Conservation (phyloP, 1,140 invertebrate genomes). For the Centruroides sculpturatus region DNA sequence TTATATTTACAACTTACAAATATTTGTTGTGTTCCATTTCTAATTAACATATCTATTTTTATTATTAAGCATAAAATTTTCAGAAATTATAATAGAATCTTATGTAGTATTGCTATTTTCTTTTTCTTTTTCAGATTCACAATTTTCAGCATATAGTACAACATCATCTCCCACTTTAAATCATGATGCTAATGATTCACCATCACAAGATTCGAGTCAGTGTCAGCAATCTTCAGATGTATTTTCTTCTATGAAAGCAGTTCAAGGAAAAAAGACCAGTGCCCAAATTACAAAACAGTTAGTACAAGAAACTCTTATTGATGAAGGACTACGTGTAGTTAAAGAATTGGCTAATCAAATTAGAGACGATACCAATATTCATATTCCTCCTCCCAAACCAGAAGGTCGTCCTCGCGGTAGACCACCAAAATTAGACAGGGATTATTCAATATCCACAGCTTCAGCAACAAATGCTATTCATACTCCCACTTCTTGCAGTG, state of each 20-base stretch:
- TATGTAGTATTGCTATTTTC: neutral
- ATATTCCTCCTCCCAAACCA: conserved; percentile 7
- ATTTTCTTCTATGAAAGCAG: neutral
- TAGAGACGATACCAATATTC: conserved; percentile 7
- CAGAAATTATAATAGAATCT: neutral
- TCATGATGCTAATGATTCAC: conserved; percentile 27
- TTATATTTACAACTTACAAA: no score
- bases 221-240: conserved; percentile 4
- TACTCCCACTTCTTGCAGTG: conserved; percentile 3
- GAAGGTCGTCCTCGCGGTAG: conserved; percentile 11
- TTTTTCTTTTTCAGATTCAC: conserved; percentile 35
- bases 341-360: conserved; percentile 23
- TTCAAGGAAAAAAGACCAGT: conserved; percentile 16
- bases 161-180: conserved; percentile 44
- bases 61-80: neutral
- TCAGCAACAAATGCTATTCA: neutral
- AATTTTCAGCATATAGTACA: conserved; percentile 51
- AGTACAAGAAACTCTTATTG: conserved; percentile 27
- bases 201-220: conserved; percentile 16
- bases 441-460: conserved; percentile 13
- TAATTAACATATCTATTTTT: neutral
- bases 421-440: conserved; percentile 13
- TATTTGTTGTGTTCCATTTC: neutral
- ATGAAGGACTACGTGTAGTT: conserved; percentile 27
- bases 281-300: conserved; percentile 25